phyloP scores from a whole-genome alignment of 2,888 invertebrate genomes.

The Apodemia hepburni region DNA sequence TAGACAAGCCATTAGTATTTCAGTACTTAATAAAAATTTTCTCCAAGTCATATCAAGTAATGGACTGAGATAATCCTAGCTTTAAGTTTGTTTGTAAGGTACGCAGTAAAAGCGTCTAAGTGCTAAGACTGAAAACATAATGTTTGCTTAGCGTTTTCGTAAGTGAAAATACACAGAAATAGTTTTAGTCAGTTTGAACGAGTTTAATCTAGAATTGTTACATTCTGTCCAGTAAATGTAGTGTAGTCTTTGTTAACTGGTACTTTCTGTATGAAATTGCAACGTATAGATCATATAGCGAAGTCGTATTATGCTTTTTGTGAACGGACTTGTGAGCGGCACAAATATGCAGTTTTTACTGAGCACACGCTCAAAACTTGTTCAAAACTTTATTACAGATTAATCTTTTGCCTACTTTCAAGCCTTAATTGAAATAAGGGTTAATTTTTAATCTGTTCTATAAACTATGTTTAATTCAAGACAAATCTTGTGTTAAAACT shows the following conservation, averaged over 20 bases:
- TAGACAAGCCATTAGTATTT: not conserved
- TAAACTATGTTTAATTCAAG: too few species aligned
- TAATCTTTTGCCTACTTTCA: too few species aligned
- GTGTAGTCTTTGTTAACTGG: not conserved
- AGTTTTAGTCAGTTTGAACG: slow-evolving; percentile 17
- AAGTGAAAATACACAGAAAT: slow-evolving; percentile 21
- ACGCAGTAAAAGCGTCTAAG: slow-evolving; percentile 12
- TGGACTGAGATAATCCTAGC: not conserved
- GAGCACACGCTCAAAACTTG: too few species aligned
- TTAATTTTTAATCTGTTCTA: too few species aligned
- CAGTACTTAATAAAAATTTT: slow-evolving; percentile 6
- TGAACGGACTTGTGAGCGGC: too few species aligned
- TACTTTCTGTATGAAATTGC: too few species aligned
- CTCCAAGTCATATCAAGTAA: slow-evolving; percentile 1
- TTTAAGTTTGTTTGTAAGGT: slow-evolving; percentile 6
- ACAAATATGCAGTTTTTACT: too few species aligned
- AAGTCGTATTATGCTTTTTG: too few species aligned
- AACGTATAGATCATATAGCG: too few species aligned
- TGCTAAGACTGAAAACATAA: slow-evolving; percentile 11
- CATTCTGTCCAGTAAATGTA: not conserved
- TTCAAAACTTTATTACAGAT: too few species aligned
- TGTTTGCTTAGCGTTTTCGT: slow-evolving; percentile 17
- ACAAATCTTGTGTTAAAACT: too few species aligned
- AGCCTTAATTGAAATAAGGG: too few species aligned
- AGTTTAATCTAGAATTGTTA: slow-evolving; percentile 19